Base-by-base conservation (phyloP, 2,113 vertebrate genomes). In the Mesoclemmys tuberculata region DNA sequence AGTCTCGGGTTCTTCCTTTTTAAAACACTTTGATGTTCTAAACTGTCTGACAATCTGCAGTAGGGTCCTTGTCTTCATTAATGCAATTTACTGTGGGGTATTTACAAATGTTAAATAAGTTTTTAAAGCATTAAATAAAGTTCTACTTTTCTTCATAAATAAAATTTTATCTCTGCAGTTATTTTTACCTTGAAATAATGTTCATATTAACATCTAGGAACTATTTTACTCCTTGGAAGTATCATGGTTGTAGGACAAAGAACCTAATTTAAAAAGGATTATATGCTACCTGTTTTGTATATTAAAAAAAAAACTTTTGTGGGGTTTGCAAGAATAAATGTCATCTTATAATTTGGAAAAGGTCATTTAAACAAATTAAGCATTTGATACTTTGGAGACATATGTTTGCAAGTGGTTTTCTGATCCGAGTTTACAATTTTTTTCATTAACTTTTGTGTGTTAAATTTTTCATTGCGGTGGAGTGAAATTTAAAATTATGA, bases 41-140 rank as follows among this genome's bases (percentile, higher is more conserved):
- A n/a, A 95, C 91, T 91, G 56, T 91, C 90, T 97, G 85, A 94
- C 93, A 88, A 90, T 92, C 56, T 85, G 21, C 84, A 61, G 90
- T 91, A 90, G 89, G 93, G 61, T 92, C 88, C 82, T 94, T 64
- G 82, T 93, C 41, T 89, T 95, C 90, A 89, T 88, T 92, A 77
- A 81, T 93, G 92, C 93, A 80, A 24, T 89, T 84, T 49, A 96
- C 92, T 87, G n/a, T 89, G 83, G 19, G 54, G 58, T 91, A 56
- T 10, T 71, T 89, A 88, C 56, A 94, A 88, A 90, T 93, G 41
- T 93, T 96, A 97, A 97, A 85, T 75, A 93, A 82, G 78, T 89
- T 82, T 91, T 92, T 92, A 96, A 92, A 96, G 94, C 81, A 84
- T 75, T 88, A 77, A 92, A 82, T 14, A 81, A 91, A 92, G n/a